Conservation (phyloP, 2,113 vertebrate species). For the Cololabis saira region DNA sequence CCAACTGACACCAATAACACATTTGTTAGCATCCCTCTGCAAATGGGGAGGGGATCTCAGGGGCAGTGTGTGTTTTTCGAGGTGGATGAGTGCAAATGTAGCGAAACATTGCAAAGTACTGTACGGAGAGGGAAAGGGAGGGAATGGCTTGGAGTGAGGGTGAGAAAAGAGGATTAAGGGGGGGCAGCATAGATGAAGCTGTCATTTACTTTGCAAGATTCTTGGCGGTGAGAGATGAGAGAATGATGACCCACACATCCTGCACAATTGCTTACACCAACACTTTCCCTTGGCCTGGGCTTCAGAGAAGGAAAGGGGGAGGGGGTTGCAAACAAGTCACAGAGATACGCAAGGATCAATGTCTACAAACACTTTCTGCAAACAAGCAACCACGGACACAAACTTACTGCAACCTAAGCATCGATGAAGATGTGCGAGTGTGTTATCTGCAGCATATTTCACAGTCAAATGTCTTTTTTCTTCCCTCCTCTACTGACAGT, state of each 20-base stretch:
- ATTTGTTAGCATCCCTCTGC: conserved; percentile 66
- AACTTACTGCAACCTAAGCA: conserved; percentile 22
- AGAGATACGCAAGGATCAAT: conserved; percentile 56
- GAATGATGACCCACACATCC: conserved; percentile 60
- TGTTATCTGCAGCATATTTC: conserved; percentile 4
- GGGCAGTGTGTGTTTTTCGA: background rate
- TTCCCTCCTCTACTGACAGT: conserved; percentile 3
- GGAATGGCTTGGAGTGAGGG: conserved; percentile 50
- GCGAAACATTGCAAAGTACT: conserved; percentile 20
- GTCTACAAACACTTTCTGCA: conserved; percentile 43
- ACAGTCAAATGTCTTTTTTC: background rate
- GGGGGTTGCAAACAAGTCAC: conserved; percentile 46
- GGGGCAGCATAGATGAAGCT: conserved; percentile 64
- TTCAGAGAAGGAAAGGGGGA: conserved; percentile 3
- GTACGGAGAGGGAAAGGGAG: conserved; percentile 26
- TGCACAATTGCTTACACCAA: conserved; percentile 72
- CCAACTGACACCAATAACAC: conserved; percentile 69
- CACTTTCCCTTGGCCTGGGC: conserved; percentile 49
- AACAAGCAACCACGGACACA: conserved; percentile 38
- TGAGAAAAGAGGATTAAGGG: conserved; percentile 43
- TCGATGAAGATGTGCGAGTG: conserved; percentile 8
- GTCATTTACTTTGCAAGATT: conserved; percentile 58
- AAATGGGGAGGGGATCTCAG: background rate
- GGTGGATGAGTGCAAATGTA: conserved; percentile 3
- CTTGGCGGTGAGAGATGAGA: conserved; percentile 67